Evolutionary conservation across 2,797 vertebrate genomes (phyloP).

Genomic region (Gymnopithys bicolor): DNA sequence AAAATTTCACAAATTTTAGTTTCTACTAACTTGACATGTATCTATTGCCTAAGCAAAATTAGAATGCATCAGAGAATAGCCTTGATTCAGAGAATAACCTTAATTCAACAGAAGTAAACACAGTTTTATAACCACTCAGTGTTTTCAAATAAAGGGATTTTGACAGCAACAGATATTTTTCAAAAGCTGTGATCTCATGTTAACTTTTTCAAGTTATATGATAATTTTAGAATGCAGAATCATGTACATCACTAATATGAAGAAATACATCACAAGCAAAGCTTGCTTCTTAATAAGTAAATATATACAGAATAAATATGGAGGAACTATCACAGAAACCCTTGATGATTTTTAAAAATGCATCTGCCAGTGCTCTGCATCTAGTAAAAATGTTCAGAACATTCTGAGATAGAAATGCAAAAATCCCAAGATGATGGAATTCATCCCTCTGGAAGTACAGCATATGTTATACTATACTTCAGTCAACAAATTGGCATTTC

Average conservation of each 20-base stretch:
- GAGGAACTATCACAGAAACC: not conserved
- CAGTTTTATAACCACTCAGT: not conserved
- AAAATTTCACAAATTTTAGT: not conserved
- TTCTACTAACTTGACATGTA: not conserved
- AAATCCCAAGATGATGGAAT: not conserved
- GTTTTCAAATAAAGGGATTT: not conserved
- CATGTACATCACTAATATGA: not conserved
- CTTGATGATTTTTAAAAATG: not conserved
- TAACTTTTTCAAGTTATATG: not conserved
- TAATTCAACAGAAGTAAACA: not conserved
- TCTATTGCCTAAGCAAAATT: not conserved
- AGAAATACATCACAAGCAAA: not conserved
- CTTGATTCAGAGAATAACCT: not conserved
- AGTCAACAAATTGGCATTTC: constrained; percentile 43
- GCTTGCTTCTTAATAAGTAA: not conserved
- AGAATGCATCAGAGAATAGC: not conserved
- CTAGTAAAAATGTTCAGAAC: not conserved
- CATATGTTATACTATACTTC: constrained; percentile 19
- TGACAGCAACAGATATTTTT: not conserved
- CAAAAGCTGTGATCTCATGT: not conserved
- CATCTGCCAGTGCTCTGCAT: not conserved
- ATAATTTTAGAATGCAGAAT: not conserved
- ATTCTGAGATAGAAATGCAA: not conserved
- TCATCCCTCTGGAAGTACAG: not conserved
- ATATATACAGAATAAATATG: not conserved